phyloP scores from a whole-genome alignment of 1,140 invertebrate species.

The Cataglyphis hispanica region DNA sequence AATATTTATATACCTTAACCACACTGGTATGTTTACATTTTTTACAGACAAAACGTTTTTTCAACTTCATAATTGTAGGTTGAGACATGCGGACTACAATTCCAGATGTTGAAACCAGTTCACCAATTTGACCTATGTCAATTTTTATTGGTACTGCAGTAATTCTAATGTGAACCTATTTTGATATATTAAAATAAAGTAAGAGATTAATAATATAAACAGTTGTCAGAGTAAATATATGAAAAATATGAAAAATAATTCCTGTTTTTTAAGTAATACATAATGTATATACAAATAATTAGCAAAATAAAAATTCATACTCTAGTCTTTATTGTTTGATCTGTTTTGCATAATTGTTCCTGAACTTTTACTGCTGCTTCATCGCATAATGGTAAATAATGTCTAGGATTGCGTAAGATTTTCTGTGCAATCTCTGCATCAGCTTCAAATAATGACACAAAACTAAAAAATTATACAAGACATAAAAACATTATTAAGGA shows the following conservation, averaged over 20 bases:
- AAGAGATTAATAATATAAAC: neutral
- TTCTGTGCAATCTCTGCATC: conserved; percentile 87
- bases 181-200: neutral
- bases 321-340: conserved; percentile 88
- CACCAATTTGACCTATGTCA: conserved; percentile 85
- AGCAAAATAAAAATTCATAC: conserved; percentile 89
- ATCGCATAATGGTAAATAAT: conserved; percentile 89
- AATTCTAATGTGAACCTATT: conserved; percentile 80
- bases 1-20: conserved; percentile 89
- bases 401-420: conserved; percentile 87
- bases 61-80: conserved; percentile 92
- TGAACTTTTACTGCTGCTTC: conserved; percentile 88
- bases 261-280: neutral
- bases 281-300: conserved; percentile 78
- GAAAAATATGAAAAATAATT: conserved; percentile 14
- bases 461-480: conserved; percentile 84
- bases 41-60: conserved; percentile 91
- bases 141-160: conserved; percentile 76
- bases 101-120: conserved; percentile 88
- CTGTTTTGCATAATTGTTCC: conserved; percentile 86
- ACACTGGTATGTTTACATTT: conserved; percentile 92
- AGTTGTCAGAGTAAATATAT: too few relatives aligned
- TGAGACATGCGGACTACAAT: conserved; percentile 92
- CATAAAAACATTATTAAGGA: conserved; percentile 22
- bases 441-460: conserved; percentile 89